Conservation (phyloP, 1,140 invertebrate genomes). For the Drosophila sp. region DNA sequence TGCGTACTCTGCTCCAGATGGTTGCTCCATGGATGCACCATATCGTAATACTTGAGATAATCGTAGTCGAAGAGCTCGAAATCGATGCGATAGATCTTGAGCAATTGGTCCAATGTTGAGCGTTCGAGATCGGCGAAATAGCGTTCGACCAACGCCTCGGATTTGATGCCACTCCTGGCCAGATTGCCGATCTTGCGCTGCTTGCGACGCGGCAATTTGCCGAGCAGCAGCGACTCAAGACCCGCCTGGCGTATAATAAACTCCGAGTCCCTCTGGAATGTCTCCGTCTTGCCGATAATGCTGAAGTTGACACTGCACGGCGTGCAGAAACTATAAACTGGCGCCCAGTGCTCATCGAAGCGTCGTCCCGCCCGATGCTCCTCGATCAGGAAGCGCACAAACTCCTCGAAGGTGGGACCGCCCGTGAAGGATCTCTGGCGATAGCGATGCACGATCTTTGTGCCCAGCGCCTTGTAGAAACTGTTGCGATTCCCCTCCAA, state of each 20-base stretch:
- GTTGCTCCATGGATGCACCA: conserved; percentile 84
- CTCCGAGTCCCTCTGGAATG: conserved; percentile 88
- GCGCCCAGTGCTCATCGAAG: conserved; percentile 91
- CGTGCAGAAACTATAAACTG: conserved; percentile 89
- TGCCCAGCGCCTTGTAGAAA: conserved; percentile 89
- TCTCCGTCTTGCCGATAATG: conserved; percentile 89
- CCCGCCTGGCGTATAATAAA: conserved; percentile 88
- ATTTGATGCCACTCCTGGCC: conserved; percentile 85
- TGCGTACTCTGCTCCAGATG: conserved; percentile 55
- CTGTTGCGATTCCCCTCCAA: conserved; percentile 90
- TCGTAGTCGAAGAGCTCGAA: conserved; percentile 90
- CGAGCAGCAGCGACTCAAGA: conserved; percentile 86
- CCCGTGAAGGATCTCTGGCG: conserved; percentile 45
- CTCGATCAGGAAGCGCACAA: conserved; percentile 88
- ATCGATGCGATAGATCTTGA: conserved; percentile 90
- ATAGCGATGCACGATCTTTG: conserved; percentile 87
- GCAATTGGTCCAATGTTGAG: conserved; percentile 87
- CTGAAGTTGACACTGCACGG: conserved; percentile 90
- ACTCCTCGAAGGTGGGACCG: conserved; percentile 89
- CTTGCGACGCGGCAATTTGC: conserved; percentile 85
- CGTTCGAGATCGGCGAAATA: conserved; percentile 88
- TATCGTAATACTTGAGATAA: conserved; percentile 86
- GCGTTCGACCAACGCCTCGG: conserved; percentile 85
- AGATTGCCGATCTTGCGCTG: conserved; percentile 86
- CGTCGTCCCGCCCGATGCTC: conserved; percentile 84